Evolutionary conservation across 2,888 invertebrate species (phyloP).

Genomic region (Rotaria magnacalcarata): DNA sequence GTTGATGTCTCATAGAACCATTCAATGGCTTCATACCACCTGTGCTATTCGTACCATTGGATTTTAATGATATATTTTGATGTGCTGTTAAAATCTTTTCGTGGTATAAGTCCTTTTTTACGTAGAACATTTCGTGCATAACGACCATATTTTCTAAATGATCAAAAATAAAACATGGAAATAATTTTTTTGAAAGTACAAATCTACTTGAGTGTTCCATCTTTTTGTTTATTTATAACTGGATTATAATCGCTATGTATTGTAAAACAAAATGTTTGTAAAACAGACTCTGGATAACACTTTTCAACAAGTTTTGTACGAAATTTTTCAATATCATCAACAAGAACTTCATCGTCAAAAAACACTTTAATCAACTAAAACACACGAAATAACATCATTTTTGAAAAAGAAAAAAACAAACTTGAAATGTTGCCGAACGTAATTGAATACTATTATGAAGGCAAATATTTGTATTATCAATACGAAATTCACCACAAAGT

Average conservation of each 20-base stretch:
- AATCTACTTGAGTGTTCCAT: slow-evolving; percentile 79
- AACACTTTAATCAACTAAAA: slow-evolving; percentile 69
- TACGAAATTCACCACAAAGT: slow-evolving; percentile 59
- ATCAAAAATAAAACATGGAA: too few relatives aligned
- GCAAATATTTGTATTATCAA: slow-evolving; percentile 67
- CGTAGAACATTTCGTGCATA: slow-evolving; percentile 37
- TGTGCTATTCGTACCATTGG: neutral
- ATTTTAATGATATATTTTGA: neutral
- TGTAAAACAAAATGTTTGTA: slow-evolving; percentile 70
- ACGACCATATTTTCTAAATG: slow-evolving; percentile 31
- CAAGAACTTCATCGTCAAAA: slow-evolving; percentile 87
- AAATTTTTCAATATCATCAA: slow-evolving; percentile 80
- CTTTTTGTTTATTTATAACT: slow-evolving; percentile 76
- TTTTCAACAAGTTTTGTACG: slow-evolving; percentile 77
- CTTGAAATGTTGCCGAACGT: slow-evolving; percentile 85
- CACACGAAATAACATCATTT: slow-evolving; percentile 45
- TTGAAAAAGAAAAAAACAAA: slow-evolving; percentile 54
- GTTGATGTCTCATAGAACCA: neutral
- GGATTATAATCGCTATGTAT: slow-evolving; percentile 22
- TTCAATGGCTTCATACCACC: neutral
- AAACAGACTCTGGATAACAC: slow-evolving; percentile 79
- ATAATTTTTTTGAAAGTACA: too few relatives aligned
- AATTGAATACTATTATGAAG: slow-evolving; percentile 86
- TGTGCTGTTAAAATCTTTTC: slow-evolving; percentile 25
- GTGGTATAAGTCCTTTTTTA: slow-evolving; percentile 42